phyloP scores from a whole-genome alignment of 2,888 invertebrate genomes.

The Ptilodon capucinus region DNA sequence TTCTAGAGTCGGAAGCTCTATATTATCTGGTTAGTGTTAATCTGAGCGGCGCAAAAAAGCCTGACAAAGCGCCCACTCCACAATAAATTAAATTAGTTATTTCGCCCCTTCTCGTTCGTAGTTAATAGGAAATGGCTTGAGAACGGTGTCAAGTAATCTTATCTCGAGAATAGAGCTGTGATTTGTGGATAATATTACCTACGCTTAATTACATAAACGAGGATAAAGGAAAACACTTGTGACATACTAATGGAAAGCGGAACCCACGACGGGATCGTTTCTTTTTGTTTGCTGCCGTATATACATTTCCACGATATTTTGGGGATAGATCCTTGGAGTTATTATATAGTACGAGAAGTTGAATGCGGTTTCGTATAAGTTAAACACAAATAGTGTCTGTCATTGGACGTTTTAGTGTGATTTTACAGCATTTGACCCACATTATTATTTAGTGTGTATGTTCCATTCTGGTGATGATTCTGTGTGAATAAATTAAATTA shows the following conservation, averaged over 20 bases:
- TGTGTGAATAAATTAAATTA: too few species aligned
- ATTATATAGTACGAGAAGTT: background rate
- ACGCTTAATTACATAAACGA: constrained; percentile 1
- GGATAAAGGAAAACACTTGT: background rate
- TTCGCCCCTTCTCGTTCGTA: constrained; percentile 24
- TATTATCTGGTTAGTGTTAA: constrained; percentile 48
- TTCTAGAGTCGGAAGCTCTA: constrained; percentile 41
- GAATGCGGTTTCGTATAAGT: background rate
- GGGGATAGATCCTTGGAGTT: background rate
- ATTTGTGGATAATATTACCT: background rate
- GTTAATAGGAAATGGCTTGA: constrained; percentile 9
- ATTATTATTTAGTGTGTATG: too few species aligned
- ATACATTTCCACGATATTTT: background rate
- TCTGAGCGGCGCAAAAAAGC: constrained; percentile 37
- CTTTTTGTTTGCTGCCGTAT: background rate
- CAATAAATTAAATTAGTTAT: constrained; percentile 45
- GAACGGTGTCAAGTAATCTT: constrained; percentile 12
- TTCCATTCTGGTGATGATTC: too few species aligned
- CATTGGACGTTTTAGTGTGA: too few species aligned
- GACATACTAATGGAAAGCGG: background rate
- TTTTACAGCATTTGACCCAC: too few species aligned
- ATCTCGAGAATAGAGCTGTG: background rate
- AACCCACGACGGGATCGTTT: background rate
- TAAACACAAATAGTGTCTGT: background rate
- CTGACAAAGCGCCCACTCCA: constrained; percentile 31